Base-by-base conservation (phyloP, 2,113 vertebrate genomes). In the Gnathonemus echidnorhynchus region DNA sequence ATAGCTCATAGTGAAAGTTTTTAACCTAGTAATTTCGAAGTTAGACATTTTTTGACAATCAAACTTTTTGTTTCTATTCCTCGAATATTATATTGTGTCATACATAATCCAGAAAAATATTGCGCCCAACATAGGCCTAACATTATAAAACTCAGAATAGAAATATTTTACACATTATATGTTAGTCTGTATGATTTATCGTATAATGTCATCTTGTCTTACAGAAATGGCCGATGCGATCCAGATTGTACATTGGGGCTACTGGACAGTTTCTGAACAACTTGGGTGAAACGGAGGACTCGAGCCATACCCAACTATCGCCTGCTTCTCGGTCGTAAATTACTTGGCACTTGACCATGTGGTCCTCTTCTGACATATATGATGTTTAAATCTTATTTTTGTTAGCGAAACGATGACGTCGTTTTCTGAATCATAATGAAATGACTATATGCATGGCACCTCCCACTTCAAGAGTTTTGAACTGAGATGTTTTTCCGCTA, bases 141-240 rank as follows among this genome's bases (percentile, higher is more conserved):
- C 62, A 31, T 31, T 70, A 1, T 13, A 13, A 70, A 27, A 70
- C 9, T 70, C 62, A 31, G n/a, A 31, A 13, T 70, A 70, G 27
- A 70, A 13, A 31, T 70, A 70, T 84, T 45, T 21, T 84, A 9
- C 7, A 84, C 45, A 46, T 46, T 46, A 24, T 84, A 46, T 83
- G 39, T 19, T 24, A n/a, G 62, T n/a, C 66, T 31, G 35, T 70
- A n/a, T 74, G 39, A 35, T 27, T 6, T 17, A 1, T n/a, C 45
- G 10, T 35, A 88, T 89, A 77, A 86, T 11, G 13, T 42, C n/a
- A n/a, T 19, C 31, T 77, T 77, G 31, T 90, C 90, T 94, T 95
- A 83, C 96, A 99, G 98, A 99, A 99, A 96, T 99, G 98, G 98
- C 98, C 98, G 1, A 99, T 99, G 98, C 93, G 98, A 92, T 99